These are phyloP conservation scores for Centrocercus urophasianus DNA, from an alignment of 2,113 vertebrate species.

Conservation along the genomic window DNA sequence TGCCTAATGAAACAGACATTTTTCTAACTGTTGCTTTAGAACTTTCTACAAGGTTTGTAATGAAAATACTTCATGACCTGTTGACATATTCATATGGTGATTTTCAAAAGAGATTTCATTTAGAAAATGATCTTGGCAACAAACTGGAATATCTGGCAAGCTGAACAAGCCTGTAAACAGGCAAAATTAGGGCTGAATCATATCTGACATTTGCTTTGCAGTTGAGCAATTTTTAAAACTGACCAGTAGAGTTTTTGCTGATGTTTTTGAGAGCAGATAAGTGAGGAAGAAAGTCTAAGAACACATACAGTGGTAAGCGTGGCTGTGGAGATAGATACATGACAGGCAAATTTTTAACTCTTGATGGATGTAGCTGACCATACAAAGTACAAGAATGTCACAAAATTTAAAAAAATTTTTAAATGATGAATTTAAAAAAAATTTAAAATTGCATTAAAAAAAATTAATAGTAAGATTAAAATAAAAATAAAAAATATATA, in stretches of 20 bases:
- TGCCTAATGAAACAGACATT: conserved; percentile 78
- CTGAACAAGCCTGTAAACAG: conserved; percentile 77
- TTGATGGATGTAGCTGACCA: background rate
- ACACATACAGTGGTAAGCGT: background rate
- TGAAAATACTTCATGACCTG: conserved; percentile 85
- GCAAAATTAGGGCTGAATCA: conserved; percentile 75
- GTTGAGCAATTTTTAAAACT: conserved; percentile 60
- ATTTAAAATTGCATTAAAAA: background rate
- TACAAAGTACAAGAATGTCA: background rate
- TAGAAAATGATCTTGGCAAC: conserved; percentile 81
- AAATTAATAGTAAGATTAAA: background rate
- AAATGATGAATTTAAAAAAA: too few species aligned
- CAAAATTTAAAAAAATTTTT: background rate
- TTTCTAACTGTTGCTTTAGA: conserved; percentile 78
- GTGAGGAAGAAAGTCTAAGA: background rate
- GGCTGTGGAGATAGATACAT: background rate
- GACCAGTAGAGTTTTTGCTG: conserved; percentile 38
- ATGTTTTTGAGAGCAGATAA: background rate
- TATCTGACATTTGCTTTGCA: conserved; percentile 73
- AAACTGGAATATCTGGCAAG: conserved; percentile 74
- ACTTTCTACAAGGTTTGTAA: conserved; percentile 79
- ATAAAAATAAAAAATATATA: too few species aligned
- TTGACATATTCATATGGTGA: conserved; percentile 86
- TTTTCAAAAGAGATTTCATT: conserved; percentile 81
- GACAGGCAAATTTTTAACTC: background rate